Conservation (phyloP, 2,113 vertebrate species). For the Thalassoma bifasciatum region DNA sequence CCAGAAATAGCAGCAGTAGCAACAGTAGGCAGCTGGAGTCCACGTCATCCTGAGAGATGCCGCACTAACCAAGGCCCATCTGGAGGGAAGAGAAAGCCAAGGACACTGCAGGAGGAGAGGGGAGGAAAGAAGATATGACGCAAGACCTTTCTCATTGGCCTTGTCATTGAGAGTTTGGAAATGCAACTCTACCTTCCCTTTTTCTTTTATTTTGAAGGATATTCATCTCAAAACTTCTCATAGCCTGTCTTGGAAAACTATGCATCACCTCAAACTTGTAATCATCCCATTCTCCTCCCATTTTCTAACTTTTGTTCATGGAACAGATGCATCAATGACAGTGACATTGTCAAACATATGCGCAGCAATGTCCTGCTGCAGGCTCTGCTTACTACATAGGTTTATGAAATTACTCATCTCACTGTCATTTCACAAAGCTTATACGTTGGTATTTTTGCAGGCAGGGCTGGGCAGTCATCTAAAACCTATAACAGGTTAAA, state of each 20-base stretch:
- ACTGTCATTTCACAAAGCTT: slow-evolving; percentile 2
- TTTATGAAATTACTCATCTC: neutral
- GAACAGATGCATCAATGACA: slow-evolving; percentile 16
- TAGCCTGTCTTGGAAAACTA: slow-evolving; percentile 70
- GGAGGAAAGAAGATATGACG: slow-evolving; percentile 11
- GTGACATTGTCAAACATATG: too few species aligned
- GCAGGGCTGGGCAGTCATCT: neutral
- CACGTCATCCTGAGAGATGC: slow-evolving; percentile 60
- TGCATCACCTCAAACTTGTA: slow-evolving; percentile 55
- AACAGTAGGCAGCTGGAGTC: slow-evolving; percentile 55
- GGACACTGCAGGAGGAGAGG: slow-evolving; percentile 63
- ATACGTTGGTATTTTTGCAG: neutral
- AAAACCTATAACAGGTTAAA: neutral
- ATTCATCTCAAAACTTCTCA: slow-evolving; percentile 7
- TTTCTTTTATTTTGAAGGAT: neutral
- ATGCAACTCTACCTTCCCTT: neutral
- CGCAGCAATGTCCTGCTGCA: too few species aligned
- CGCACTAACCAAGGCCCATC: slow-evolving; percentile 58
- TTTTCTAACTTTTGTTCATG: slow-evolving; percentile 22
- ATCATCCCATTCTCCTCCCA: neutral
- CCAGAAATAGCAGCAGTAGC: slow-evolving; percentile 49
- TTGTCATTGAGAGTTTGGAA: slow-evolving; percentile 15
- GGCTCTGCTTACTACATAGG: too few species aligned
- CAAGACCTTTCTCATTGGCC: slow-evolving; percentile 4
- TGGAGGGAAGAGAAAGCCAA: slow-evolving; percentile 65